These are phyloP conservation scores for Xylophagus ater DNA, from an alignment of 2,888 invertebrate species.

Conservation along the genomic window DNA sequence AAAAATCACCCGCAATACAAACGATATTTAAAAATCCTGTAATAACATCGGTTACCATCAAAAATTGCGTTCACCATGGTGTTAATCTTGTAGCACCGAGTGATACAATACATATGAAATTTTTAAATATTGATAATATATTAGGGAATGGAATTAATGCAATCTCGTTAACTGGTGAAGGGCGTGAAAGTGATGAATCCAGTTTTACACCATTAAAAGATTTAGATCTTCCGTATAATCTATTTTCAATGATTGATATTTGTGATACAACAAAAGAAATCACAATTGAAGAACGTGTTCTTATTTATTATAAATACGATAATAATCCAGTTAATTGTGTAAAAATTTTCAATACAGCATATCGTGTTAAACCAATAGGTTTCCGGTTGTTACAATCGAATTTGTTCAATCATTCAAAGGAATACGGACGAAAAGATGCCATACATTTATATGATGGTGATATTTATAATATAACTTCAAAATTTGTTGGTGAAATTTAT, in stretches of 20 bases:
- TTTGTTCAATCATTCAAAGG: constrained; percentile 75
- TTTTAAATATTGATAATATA: constrained; percentile 63
- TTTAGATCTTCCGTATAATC: constrained; percentile 73
- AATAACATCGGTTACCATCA: constrained; percentile 71
- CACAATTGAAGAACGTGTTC: constrained; percentile 74
- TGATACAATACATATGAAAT: constrained; percentile 64
- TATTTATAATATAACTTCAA: constrained; percentile 73
- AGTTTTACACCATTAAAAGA: constrained; percentile 78
- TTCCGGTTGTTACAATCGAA: constrained; percentile 84
- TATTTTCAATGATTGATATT: constrained; percentile 91
- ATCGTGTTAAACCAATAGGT: constrained; percentile 76
- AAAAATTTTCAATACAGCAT: constrained; percentile 85
- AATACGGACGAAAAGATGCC: constrained; percentile 71
- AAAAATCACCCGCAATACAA: constrained; percentile 87
- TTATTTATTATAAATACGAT: constrained; percentile 94
- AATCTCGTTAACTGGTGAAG: constrained; percentile 86
- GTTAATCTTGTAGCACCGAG: constrained; percentile 84
- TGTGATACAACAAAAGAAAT: constrained; percentile 93
- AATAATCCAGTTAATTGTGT: constrained; percentile 94
- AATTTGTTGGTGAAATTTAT: constrained; percentile 58
- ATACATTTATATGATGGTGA: constrained; percentile 86
- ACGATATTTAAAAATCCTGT: constrained; percentile 77
- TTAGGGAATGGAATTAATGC: constrained; percentile 85
- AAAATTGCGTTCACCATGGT: constrained; percentile 79
- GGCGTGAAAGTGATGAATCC: constrained; percentile 73